These are phyloP conservation scores for Ictalurus furcatus DNA, from an alignment of 2,113 vertebrate species.

Conservation along the genomic window DNA sequence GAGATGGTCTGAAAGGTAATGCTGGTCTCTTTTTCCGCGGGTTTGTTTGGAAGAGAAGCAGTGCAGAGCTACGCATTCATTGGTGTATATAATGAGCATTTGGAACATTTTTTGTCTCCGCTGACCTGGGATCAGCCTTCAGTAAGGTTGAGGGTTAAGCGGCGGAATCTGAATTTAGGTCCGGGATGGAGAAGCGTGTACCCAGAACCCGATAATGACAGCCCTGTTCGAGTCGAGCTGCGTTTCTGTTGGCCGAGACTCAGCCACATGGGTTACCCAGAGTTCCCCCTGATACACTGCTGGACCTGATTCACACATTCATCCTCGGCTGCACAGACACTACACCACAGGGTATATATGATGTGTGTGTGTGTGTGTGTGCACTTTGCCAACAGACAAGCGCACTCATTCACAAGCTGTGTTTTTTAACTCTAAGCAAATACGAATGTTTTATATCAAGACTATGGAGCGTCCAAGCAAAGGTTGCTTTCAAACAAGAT, in stretches of 20 bases:
- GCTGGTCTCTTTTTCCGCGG: slow-evolving; percentile 58
- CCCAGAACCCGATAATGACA: slow-evolving; percentile 44
- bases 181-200: slow-evolving; percentile 28
- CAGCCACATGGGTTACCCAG: slow-evolving; percentile 35
- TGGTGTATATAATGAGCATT: slow-evolving; percentile 28
- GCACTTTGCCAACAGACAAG: neutral
- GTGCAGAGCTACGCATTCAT: slow-evolving; percentile 14
- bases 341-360: slow-evolving; percentile 1
- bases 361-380: neutral
- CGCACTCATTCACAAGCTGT: slow-evolving; percentile 3
- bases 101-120: neutral
- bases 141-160: neutral
- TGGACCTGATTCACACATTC: slow-evolving; percentile 37
- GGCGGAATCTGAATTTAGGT: slow-evolving; percentile 19
- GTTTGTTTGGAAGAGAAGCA: slow-evolving; percentile 33
- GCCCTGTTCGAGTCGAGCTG: slow-evolving; percentile 42
- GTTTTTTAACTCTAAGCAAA: slow-evolving; percentile 16
- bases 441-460: slow-evolving; percentile 12
- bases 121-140: slow-evolving; percentile 39
- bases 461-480: neutral
- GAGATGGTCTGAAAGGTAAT: slow-evolving; percentile 23
- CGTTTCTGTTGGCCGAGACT: slow-evolving; percentile 47
- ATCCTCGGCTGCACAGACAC: slow-evolving; percentile 26
- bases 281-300: slow-evolving; percentile 38
- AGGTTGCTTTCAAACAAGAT: neutral